A percentile compares a stretch with the other conserved stretches of the same genome.
Conservation (phyloP, 2,888 invertebrate genomes). For the Yponomeuta evonymella region DNA sequence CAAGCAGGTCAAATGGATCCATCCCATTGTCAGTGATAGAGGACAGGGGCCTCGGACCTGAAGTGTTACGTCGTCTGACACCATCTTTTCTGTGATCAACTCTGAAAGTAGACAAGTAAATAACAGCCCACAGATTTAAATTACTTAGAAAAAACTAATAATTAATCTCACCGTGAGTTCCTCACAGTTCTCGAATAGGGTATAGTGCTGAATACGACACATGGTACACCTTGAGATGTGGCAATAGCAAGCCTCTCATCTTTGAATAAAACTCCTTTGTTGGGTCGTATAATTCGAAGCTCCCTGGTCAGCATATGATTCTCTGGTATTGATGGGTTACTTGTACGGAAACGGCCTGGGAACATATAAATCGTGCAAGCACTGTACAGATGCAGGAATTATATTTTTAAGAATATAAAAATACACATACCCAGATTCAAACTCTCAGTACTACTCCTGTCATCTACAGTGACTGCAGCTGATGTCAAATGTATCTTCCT, state of each 20-base stretch:
- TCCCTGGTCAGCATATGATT: slow-evolving; percentile 73
- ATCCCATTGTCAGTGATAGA: slow-evolving; percentile 87
- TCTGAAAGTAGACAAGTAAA: slow-evolving; percentile 31
- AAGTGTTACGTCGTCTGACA: slow-evolving; percentile 86
- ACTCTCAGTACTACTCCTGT: slow-evolving; percentile 89
- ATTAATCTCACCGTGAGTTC: slow-evolving; percentile 72
- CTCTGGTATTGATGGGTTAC: slow-evolving; percentile 73
- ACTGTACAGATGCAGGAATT: slow-evolving; percentile 19
- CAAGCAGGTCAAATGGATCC: slow-evolving; percentile 91
- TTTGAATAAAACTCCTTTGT: slow-evolving; percentile 81
- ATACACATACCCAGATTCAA: slow-evolving; percentile 75
- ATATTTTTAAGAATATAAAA: background rate
- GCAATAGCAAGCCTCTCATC: slow-evolving; percentile 90
- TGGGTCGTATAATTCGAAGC: slow-evolving; percentile 76
- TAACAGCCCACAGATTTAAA: background rate
- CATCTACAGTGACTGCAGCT: slow-evolving; percentile 76
- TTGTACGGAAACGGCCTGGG: slow-evolving; percentile 68
- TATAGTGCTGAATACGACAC: slow-evolving; percentile 90
- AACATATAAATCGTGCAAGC: slow-evolving; percentile 19
- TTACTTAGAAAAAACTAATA: background rate
- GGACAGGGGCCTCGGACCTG: slow-evolving; percentile 88
- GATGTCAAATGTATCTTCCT: slow-evolving; percentile 64
- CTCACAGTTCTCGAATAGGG: slow-evolving; percentile 85
- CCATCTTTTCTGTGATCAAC: slow-evolving; percentile 82
- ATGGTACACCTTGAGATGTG: slow-evolving; percentile 85